Evolutionary conservation across 2,888 invertebrate species (phyloP).

Genomic region (Orchesellides sinensis): DNA sequence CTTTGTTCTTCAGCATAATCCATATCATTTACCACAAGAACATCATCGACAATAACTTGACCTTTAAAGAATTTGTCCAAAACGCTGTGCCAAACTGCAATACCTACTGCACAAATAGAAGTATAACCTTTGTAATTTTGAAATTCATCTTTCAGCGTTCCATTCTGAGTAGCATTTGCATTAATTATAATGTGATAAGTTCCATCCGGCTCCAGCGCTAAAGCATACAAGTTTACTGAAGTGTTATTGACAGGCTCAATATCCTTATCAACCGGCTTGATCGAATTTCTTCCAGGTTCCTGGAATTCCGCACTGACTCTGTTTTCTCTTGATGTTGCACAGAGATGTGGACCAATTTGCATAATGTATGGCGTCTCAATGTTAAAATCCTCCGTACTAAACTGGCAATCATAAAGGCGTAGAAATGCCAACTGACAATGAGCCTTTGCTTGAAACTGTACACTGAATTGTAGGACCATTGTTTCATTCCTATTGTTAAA

Average conservation of each 20-base stretch:
- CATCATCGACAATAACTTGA: slow-evolving; percentile 59
- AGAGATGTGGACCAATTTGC: slow-evolving; percentile 60
- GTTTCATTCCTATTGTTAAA: slow-evolving; percentile 55
- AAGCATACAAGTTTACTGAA: slow-evolving; percentile 38
- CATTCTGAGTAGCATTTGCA: slow-evolving; percentile 38
- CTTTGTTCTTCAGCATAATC: slow-evolving; percentile 39
- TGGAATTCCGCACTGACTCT: slow-evolving; percentile 44
- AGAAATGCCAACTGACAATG: slow-evolving; percentile 55
- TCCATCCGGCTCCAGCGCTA: slow-evolving; percentile 41
- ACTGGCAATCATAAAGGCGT: slow-evolving; percentile 58
- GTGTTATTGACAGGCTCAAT: slow-evolving; percentile 43
- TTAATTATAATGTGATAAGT: slow-evolving; percentile 47
- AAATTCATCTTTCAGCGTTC: slow-evolving; percentile 43
- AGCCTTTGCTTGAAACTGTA: slow-evolving; percentile 56
- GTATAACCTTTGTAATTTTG: slow-evolving; percentile 56
- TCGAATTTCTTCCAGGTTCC: slow-evolving; percentile 46
- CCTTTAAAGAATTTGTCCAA: slow-evolving; percentile 64
- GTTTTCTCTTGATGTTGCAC: slow-evolving; percentile 5
- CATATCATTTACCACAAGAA: slow-evolving; percentile 46
- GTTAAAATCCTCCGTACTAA: slow-evolving; percentile 48
- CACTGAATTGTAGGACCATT: slow-evolving; percentile 53
- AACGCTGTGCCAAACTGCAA: slow-evolving; percentile 56
- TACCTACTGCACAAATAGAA: slow-evolving; percentile 46
- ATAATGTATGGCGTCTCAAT: slow-evolving; percentile 53
- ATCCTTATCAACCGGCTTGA: slow-evolving; percentile 37